Evolutionary conservation across 1,140 invertebrate species (phyloP).

Genomic region (Aphaenogaster ashmeadi): DNA sequence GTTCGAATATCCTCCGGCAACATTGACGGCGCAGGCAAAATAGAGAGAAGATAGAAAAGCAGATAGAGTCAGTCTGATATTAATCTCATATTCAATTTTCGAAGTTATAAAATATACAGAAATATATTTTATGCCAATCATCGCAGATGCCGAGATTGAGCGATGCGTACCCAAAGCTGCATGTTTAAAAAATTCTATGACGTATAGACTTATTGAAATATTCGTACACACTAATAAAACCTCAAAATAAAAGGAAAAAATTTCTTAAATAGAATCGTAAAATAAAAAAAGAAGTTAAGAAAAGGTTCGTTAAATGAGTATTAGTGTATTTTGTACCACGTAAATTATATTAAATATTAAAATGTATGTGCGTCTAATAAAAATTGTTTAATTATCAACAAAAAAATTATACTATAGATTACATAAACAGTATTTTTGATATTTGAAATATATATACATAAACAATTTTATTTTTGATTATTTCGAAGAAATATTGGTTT

Average conservation of each 20-base stretch:
- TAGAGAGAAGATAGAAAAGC: constrained; percentile 28
- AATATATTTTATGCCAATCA: constrained; percentile 2
- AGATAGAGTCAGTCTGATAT: background rate
- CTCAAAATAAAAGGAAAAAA: background rate
- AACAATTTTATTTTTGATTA: background rate
- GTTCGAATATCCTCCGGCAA: background rate
- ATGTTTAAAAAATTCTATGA: background rate
- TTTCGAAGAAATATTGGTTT: background rate
- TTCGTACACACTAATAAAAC: background rate
- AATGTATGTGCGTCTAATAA: background rate
- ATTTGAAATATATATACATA: background rate
- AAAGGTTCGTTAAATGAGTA: background rate
- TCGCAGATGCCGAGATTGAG: background rate
- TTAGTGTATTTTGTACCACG: background rate
- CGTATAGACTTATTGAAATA: background rate
- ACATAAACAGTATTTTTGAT: background rate
- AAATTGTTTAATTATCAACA: background rate
- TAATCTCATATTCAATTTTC: constrained; percentile 22
- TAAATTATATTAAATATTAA: background rate
- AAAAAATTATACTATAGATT: background rate
- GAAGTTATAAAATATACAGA: constrained; percentile 28
- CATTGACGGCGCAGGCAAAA: background rate
- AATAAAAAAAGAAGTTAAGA: constrained; percentile 1
- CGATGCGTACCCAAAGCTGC: background rate
- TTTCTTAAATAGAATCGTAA: background rate